Base-by-base conservation (phyloP, 2,888 invertebrate species). In the Lymantria monacha region DNA sequence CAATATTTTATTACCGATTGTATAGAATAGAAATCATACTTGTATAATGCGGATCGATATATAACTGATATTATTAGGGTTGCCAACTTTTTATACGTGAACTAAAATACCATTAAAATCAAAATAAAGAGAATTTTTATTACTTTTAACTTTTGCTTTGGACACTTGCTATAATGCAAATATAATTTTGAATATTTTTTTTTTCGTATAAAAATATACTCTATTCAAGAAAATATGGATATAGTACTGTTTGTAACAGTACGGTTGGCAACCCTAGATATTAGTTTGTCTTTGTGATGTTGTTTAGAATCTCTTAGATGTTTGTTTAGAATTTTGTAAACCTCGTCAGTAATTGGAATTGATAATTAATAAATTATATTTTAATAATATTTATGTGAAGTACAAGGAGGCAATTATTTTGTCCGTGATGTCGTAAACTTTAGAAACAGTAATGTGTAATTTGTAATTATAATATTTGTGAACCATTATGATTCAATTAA, bases 361-460 rank as follows among this genome's bases (percentile, higher is more conserved):
- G 88, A 88, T 69, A 62, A 72, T 22, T 22, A 22, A 22, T 22
- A 22, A 22, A 22, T 81, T 72, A 73, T 41, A 41, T 41, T 81
- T 84, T 81, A 72, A 74, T 74, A 85, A 81, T 72, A 72, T 82
- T 79, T 87, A 83, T 80, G 72, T 76, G 72, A 75, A 63, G 58
- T 62, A 66, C 69, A 74, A 56, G 69, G n/a, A 69, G 56, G 64
- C 51, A 55, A 64, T 67, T 77, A 67, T 72, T 73, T 69, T 63
- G 61, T n/a, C n/a, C n/a, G n/a, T n/a, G n/a, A n/a, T n/a, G n/a
- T 75, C 58, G 66, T 77, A 70, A 61, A 56, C 41, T 55, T 53
- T 64, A 60, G 55, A 63, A 65, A 66, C 61, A 46, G 56, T 74
- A 69, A 63, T 22, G 22, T 22, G 22, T 33, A 38, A 51, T 53